Evolutionary conservation across 2,888 invertebrate species (phyloP).

Genomic region (Conus canariensis): DNA sequence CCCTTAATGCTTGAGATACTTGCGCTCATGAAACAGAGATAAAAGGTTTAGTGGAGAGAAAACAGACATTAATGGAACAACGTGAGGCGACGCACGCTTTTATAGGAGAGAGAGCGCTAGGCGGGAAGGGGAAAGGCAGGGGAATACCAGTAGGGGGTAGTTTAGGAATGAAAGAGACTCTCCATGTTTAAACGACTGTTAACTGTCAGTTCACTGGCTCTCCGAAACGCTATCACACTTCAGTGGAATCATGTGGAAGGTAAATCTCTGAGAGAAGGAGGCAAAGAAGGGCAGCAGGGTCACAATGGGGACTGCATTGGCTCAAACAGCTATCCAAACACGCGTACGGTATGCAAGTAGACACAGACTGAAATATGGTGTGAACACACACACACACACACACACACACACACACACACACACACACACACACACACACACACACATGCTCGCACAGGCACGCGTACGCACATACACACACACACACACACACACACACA

Average conservation of each 20-base stretch:
- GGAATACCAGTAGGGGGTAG: neutral
- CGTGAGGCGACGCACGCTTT: neutral
- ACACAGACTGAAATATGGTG: neutral
- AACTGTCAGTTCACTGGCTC: too few relatives aligned
- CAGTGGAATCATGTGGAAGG: too few relatives aligned
- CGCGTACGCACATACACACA: slow-evolving; percentile 6
- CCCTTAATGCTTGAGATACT: too few relatives aligned
- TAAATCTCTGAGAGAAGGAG: neutral
- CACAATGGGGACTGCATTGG: neutral
- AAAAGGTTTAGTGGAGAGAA: too few relatives aligned
- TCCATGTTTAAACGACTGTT: too few relatives aligned
- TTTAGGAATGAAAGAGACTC: neutral
- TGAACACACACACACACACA: neutral
- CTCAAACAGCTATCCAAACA: neutral
- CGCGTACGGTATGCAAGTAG: neutral
- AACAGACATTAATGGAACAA: too few relatives aligned
- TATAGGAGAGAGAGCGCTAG: neutral
- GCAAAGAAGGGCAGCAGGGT: neutral
- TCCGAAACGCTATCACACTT: too few relatives aligned
- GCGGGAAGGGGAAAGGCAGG: neutral
- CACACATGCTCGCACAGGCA: slow-evolving; percentile 1
- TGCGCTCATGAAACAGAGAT: too few relatives aligned
- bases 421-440: slow-evolving; percentile 4
- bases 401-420: neutral
- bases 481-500: slow-evolving; percentile 12